A percentile compares a stretch with the other conserved stretches of the same genome.
Conservation (phyloP, 2,113 vertebrate species). For the Mirza zaza region DNA sequence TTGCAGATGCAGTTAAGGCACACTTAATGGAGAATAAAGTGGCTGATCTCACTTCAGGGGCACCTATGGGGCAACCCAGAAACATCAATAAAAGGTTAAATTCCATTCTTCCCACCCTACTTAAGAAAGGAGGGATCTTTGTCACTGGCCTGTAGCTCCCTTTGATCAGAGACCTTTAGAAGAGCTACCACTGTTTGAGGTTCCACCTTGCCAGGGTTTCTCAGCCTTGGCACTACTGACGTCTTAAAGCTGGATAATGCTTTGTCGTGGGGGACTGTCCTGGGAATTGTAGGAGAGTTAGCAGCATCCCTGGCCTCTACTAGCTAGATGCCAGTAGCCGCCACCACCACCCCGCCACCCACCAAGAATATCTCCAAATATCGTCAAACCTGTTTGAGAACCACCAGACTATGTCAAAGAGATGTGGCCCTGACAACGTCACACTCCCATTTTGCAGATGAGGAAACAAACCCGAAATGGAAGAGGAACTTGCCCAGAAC, state of each 20-base stretch:
- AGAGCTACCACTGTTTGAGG: background rate
- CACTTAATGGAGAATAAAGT: background rate
- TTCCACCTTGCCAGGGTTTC: background rate
- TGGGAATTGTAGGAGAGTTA: accelerated
- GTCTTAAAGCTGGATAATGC: background rate
- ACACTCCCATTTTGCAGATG: background rate
- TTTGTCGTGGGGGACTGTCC: background rate
- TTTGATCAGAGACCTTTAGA: background rate
- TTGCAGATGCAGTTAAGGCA: constrained; percentile 48
- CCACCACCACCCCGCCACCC: background rate
- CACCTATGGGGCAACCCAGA: background rate
- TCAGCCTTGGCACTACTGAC: background rate
- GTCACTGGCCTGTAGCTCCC: background rate
- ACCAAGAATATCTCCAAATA: background rate
- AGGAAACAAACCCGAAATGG: background rate
- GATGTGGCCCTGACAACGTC: background rate
- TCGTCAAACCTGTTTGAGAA: background rate
- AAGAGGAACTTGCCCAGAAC: background rate
- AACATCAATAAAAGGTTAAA: background rate
- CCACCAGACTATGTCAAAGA: background rate
- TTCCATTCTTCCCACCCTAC: background rate
- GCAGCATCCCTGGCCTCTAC: background rate
- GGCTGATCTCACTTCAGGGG: background rate
- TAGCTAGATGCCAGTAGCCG: background rate
- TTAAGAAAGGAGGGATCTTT: background rate